Evolutionary conservation across 2,113 vertebrate genomes (phyloP).

Genomic region (Podocnemis expansa): DNA sequence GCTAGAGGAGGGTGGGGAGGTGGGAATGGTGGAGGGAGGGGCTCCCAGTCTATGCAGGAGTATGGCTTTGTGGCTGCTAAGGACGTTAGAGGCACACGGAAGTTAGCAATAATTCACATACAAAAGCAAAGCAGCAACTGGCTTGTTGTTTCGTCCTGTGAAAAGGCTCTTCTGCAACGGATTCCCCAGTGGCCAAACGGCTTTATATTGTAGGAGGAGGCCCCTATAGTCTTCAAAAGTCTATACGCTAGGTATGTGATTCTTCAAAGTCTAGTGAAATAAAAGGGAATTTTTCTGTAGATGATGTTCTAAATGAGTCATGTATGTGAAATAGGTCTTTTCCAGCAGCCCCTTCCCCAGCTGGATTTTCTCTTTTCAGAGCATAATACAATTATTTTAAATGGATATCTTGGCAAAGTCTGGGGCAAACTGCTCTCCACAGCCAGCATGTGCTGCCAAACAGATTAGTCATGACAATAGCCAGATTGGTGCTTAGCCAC

Average conservation of each 20-base stretch:
- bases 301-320: background rate
- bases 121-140: rapidly evolving
- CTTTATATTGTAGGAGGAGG: background rate
- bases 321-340: rapidly evolving
- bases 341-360: background rate
- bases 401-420: background rate
- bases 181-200: background rate
- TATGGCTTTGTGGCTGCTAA: rapidly evolving
- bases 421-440: rapidly evolving
- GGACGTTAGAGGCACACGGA: background rate
- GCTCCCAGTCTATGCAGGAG: background rate
- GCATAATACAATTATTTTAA: background rate
- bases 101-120: background rate
- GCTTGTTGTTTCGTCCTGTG: background rate
- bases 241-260: background rate
- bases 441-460: background rate
- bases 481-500: background rate
- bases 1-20: too few relatives aligned
- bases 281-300: rapidly evolving
- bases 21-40: too few relatives aligned
- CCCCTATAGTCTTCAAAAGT: background rate
- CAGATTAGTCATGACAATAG: background rate
- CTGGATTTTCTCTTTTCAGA: background rate
- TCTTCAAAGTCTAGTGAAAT: background rate
- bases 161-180: background rate